Percentiles rank a stretch among this genome's conserved stretches.
Evolutionary conservation across 53 echinoderm and acorn worm species (phyloP).

Genomic region (Luidia sarsii): DNA sequence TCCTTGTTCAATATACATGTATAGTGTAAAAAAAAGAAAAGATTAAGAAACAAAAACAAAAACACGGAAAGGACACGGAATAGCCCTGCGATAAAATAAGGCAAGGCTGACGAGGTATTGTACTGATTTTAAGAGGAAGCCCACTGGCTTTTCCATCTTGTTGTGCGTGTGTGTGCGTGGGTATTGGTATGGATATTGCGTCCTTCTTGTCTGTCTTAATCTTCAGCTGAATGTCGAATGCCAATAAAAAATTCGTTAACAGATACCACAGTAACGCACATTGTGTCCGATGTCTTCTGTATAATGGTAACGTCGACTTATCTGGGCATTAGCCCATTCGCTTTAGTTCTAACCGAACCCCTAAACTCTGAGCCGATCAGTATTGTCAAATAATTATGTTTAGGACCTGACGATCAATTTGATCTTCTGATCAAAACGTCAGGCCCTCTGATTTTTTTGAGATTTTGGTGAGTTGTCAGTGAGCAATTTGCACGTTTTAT

Average conservation of each 20-base stretch:
- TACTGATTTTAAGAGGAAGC: slow-evolving; percentile 35
- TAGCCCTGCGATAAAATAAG: background rate
- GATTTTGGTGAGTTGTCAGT: no score
- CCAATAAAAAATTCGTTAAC: slow-evolving; percentile 53
- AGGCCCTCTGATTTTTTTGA: no score
- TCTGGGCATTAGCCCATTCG: no score
- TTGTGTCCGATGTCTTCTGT: background rate
- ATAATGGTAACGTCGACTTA: background rate
- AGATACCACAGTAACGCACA: slow-evolving; percentile 21
- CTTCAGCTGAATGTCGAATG: slow-evolving; percentile 51
- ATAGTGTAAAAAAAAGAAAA: slow-evolving; percentile 34
- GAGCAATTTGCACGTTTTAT: no score
- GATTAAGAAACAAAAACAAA: no score
- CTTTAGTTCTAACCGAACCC: no score
- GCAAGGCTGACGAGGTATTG: background rate
- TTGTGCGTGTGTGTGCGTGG: slow-evolving; percentile 1
- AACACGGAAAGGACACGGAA: no score
- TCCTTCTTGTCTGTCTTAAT: slow-evolving; percentile 4
- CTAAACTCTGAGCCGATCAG: no score
- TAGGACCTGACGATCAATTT: no score
- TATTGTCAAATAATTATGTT: no score
- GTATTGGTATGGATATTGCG: background rate
- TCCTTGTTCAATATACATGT: slow-evolving; percentile 5
- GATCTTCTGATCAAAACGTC: no score
- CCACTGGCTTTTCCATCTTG: no score